Percentiles rank a stretch among this genome's conserved stretches.
phyloP scores from a whole-genome alignment of 2,888 invertebrate species.

The Ochlodes sylvanus region DNA sequence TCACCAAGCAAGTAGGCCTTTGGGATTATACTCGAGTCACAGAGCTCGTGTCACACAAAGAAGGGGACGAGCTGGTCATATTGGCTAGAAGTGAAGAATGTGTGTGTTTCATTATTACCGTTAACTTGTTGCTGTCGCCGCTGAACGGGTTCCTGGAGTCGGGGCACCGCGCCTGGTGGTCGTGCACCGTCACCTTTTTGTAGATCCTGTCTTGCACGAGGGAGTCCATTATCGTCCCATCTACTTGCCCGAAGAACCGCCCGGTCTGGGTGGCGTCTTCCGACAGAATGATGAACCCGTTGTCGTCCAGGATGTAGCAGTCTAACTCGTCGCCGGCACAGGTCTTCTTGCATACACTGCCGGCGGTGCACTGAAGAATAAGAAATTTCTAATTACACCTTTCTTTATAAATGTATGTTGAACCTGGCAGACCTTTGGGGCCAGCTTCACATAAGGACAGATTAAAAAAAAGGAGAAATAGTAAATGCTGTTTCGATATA shows the following conservation, averaged over 20 bases:
- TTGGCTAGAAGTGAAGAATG: no score
- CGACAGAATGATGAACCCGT: slow-evolving; percentile 96
- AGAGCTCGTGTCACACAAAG: no score
- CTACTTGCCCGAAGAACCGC: slow-evolving; percentile 96
- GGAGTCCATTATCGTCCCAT: slow-evolving; percentile 97
- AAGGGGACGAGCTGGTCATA: no score
- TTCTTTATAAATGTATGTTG: no score
- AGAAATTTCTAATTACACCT: no score
- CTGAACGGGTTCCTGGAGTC: slow-evolving; percentile 88
- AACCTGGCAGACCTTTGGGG: no score
- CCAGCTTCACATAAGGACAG: no score
- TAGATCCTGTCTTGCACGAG: slow-evolving; percentile 96
- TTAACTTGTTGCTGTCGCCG: slow-evolving; percentile 71
- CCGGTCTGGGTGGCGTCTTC: slow-evolving; percentile 95
- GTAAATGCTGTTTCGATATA: no score
- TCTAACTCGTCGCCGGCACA: slow-evolving; percentile 95
- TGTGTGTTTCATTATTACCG: slow-evolving; percentile 58
- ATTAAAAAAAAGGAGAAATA: no score
- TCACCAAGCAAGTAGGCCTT: no score
- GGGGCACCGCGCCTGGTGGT: slow-evolving; percentile 95
- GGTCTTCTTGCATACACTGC: slow-evolving; percentile 90
- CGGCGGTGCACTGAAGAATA: slow-evolving; percentile 87
- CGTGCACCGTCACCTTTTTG: slow-evolving; percentile 93
- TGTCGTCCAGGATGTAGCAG: slow-evolving; percentile 97
- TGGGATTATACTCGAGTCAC: no score